Evolutionary conservation across 2,113 vertebrate genomes (phyloP).

Genomic region (Oriolus oriolus): DNA sequence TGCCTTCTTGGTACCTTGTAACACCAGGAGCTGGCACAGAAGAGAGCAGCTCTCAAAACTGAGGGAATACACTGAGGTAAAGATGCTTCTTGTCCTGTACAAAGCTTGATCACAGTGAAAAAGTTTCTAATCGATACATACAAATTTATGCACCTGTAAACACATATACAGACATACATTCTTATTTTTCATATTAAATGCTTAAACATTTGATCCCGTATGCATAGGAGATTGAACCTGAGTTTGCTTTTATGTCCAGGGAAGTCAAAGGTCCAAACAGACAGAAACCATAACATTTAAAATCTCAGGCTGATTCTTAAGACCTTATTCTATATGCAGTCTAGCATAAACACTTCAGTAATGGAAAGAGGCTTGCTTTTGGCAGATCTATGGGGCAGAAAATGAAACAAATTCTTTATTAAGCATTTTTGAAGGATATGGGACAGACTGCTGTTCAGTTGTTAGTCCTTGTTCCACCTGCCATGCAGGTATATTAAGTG

Average conservation of each 20-base stretch:
- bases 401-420: conserved; percentile 1
- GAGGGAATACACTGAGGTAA: not conserved
- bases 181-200: not conserved
- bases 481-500: not conserved
- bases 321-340: not conserved
- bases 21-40: not conserved
- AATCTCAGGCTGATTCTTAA: not conserved
- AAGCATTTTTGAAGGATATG: not conserved
- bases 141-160: not conserved
- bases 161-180: not conserved
- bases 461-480: not conserved
- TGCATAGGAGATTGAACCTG: not conserved
- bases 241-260: not conserved
- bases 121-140: not conserved
- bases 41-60: not conserved
- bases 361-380: not conserved
- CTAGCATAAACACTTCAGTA: not conserved
- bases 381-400: not conserved
- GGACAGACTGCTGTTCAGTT: not conserved
- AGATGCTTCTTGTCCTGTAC: not conserved
- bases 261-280: not conserved
- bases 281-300: not conserved
- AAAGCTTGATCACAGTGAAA: not conserved
- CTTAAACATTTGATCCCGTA: not conserved
- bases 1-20: not conserved